These are phyloP conservation scores for Tetramorium parvispinum DNA, from an alignment of 1,140 invertebrate genomes.

Conservation along the genomic window DNA sequence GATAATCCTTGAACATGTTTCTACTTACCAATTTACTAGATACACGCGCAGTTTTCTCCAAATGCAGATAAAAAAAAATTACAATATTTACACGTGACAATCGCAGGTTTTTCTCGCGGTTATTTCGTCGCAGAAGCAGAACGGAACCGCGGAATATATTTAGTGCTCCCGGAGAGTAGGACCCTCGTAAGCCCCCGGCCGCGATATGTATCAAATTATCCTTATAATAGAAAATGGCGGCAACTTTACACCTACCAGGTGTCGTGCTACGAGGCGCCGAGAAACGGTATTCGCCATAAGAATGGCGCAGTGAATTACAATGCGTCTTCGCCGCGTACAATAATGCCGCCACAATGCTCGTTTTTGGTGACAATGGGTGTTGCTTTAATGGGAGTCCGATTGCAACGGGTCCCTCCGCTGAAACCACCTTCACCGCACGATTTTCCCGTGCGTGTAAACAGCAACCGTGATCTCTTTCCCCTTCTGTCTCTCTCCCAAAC, in stretches of 20 bases:
- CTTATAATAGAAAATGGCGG: constrained; percentile 85
- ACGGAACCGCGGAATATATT: constrained; percentile 21
- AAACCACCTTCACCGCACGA: constrained; percentile 62
- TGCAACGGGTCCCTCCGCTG: constrained; percentile 73
- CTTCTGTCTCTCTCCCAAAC: neutral
- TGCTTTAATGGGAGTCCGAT: constrained; percentile 85
- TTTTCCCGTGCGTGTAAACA: constrained; percentile 72
- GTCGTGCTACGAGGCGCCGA: constrained; percentile 76
- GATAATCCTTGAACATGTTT: neutral
- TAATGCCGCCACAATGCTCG: constrained; percentile 82
- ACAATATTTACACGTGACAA: neutral
- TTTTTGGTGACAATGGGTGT: constrained; percentile 81
- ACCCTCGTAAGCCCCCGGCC: constrained; percentile 61
- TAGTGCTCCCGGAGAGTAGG: neutral
- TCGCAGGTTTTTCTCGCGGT: neutral
- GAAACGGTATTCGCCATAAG: constrained; percentile 75
- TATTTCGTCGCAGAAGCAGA: neutral
- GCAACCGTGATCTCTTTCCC: constrained; percentile 28
- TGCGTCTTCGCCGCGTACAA: constrained; percentile 80
- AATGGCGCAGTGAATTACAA: constrained; percentile 83
- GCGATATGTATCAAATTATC: constrained; percentile 86
- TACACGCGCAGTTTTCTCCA: neutral
- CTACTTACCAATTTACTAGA: neutral
- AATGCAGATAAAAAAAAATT: neutral
- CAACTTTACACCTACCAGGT: constrained; percentile 86